Conservation (phyloP, 2,113 vertebrate genomes). For the Istiophorus platypterus region DNA sequence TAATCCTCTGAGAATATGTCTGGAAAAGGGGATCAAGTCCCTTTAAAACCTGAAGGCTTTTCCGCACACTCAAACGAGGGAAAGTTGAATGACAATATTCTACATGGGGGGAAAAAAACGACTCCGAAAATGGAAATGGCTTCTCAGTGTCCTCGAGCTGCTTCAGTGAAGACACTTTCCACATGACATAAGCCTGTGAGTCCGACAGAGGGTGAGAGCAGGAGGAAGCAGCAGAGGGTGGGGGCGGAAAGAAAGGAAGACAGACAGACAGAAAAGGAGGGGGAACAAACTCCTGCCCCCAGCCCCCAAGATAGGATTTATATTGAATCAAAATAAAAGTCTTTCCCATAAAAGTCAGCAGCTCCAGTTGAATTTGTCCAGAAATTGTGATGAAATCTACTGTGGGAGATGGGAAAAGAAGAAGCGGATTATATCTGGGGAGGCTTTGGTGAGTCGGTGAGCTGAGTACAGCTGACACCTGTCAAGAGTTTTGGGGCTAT, state of each 20-base stretch:
- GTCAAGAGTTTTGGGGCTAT: conserved; percentile 80
- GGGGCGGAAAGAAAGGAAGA: conserved; percentile 34
- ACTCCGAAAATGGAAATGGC: conserved; percentile 79
- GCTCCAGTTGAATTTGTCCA: conserved; percentile 78
- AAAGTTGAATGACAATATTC: conserved; percentile 79
- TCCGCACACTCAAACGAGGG: conserved; percentile 65
- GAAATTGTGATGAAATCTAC: conserved; percentile 79
- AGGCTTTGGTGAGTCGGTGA: conserved; percentile 78
- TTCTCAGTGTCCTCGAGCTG: conserved; percentile 75
- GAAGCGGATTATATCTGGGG: conserved; percentile 73
- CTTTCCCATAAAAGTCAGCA: conserved; percentile 74
- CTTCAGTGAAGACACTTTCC: conserved; percentile 75
- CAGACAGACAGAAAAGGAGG: conserved; percentile 34
- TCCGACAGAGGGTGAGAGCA: conserved; percentile 51
- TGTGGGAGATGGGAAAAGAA: conserved; percentile 68
- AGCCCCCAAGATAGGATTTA: conserved; percentile 76
- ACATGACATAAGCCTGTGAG: conserved; percentile 72
- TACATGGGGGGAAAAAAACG: conserved; percentile 11
- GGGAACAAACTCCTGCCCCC: conserved; percentile 14
- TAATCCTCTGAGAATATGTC: conserved; percentile 86
- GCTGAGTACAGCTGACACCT: conserved; percentile 80
- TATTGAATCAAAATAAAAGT: conserved; percentile 79
- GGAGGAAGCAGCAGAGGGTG: conserved; percentile 45
- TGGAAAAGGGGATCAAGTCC: conserved; percentile 86
- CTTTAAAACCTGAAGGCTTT: conserved; percentile 84